Evolutionary conservation across 2,888 invertebrate genomes (phyloP), one percentile per base, ranked within the genome.

Genomic region (Drosophila seclusa): DNA sequence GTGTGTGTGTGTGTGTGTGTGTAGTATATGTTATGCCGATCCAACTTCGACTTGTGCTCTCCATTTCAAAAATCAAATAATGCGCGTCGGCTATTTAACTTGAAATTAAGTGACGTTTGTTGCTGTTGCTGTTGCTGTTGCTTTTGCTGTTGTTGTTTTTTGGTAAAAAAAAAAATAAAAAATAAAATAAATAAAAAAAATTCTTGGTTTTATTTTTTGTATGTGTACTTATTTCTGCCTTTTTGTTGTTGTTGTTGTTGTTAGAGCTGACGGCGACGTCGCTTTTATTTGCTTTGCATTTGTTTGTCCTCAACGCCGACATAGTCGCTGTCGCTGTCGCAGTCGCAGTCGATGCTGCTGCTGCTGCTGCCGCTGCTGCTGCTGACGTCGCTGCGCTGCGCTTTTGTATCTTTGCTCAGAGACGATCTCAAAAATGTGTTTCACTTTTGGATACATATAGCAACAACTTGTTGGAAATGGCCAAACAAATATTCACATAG

Each of bases 51-150:
- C 84, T 85, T 77, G 80, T 85, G 89, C 84, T 89, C 84, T 85
- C 77, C 89, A 85, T 85, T 85, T 89, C 84, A 83, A 87, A 89
- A 87, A 68, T 89, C 84, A 85, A 87, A 89, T 87, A 85, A 87
- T 89, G 89, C 89, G 74, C 79, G 85, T 89, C 82, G 84, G 87
- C 89, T 85, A 84, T 89, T 85, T 85, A 81, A 89, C 84, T 89
- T 84, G 87, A 84, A 87, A 84, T 89, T 84, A 88, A 84, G 87
- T 75, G 83, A 83, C 78, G 89, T 86, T 83, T 83, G 70, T 83
- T 83, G 70, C 66, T 77, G 77, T 68, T 84, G 73, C 72, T 73
- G 70, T 80, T 76, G 71, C 67, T 82, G 73, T 62, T 62, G 70
- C 66, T 76, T 73, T 66, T 83, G 72, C 76, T 76, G 70, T 80